These are phyloP conservation scores for Heterodera carotae DNA, from an alignment of 1,140 invertebrate species.

Conservation along the genomic window DNA sequence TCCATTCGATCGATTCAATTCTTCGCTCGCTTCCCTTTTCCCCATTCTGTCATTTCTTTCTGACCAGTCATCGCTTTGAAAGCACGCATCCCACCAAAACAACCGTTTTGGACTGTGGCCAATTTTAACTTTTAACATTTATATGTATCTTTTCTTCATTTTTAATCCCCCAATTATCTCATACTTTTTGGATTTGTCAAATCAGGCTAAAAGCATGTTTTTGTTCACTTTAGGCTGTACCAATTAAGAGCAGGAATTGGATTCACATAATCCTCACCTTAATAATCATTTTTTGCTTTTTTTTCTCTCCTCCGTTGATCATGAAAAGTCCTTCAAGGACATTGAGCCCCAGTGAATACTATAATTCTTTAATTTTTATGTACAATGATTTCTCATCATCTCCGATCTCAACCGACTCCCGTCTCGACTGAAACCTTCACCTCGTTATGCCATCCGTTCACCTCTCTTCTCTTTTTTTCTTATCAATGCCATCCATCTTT, in stretches of 20 bases:
- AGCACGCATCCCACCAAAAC: background rate
- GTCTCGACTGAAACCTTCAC: background rate
- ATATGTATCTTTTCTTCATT: no score
- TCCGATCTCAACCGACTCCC: background rate
- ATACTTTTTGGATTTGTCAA: no score
- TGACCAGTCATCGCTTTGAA: background rate
- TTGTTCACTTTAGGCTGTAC: no score
- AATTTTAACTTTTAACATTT: background rate
- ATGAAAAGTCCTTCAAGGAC: no score
- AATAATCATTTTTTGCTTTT: no score
- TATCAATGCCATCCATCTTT: background rate
- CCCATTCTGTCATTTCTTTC: background rate
- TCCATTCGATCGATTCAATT: background rate
- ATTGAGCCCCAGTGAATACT: no score
- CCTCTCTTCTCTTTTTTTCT: background rate
- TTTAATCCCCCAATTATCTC: no score
- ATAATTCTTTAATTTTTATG: background rate
- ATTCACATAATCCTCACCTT: no score
- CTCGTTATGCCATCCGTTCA: background rate
- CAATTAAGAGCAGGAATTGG: no score
- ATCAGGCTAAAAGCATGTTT: no score
- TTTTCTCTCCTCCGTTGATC: no score
- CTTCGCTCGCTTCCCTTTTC: background rate
- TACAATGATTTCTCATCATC: background rate
- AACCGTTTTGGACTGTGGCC: background rate